Evolutionary conservation across 2,888 invertebrate species (phyloP).

Genomic region (Herminia tarsipennalis): DNA sequence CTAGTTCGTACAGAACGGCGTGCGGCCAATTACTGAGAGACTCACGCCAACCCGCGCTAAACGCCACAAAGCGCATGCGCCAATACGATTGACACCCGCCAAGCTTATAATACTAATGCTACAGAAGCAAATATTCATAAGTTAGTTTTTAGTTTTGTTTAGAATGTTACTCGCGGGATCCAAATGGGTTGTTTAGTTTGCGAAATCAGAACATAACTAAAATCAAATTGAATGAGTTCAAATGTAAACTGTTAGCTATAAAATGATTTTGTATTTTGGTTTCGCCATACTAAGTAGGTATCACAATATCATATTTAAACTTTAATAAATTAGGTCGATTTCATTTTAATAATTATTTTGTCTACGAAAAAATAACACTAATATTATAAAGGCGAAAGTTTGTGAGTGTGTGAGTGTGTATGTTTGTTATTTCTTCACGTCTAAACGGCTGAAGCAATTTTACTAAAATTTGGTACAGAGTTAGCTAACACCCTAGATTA

Average conservation of each 20-base stretch:
- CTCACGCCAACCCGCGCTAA: slow-evolving; percentile 64
- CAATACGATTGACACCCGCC: slow-evolving; percentile 68
- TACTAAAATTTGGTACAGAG: no score
- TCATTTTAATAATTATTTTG: no score
- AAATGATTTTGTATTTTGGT: neutral
- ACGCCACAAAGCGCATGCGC: slow-evolving; percentile 70
- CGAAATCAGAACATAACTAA: slow-evolving; percentile 52
- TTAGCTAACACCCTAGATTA: no score
- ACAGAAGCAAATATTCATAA: slow-evolving; percentile 73
- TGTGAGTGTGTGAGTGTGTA: no score
- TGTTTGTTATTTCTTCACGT: no score
- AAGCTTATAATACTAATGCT: slow-evolving; percentile 59
- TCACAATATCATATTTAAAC: no score
- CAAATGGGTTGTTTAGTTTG: slow-evolving; percentile 36
- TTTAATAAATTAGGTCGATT: no score
- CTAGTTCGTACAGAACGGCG: slow-evolving; percentile 58
- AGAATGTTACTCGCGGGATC: slow-evolving; percentile 60
- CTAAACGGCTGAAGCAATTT: no score
- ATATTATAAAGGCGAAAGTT: no score
- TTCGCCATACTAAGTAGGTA: no score
- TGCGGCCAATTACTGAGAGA: slow-evolving; percentile 79
- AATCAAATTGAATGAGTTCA: slow-evolving; percentile 21
- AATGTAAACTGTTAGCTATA: slow-evolving; percentile 15
- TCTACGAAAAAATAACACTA: no score
- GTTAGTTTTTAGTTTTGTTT: slow-evolving; percentile 78